Evolutionary conservation across 2,888 invertebrate genomes (phyloP).

Genomic region (Empis livida): DNA sequence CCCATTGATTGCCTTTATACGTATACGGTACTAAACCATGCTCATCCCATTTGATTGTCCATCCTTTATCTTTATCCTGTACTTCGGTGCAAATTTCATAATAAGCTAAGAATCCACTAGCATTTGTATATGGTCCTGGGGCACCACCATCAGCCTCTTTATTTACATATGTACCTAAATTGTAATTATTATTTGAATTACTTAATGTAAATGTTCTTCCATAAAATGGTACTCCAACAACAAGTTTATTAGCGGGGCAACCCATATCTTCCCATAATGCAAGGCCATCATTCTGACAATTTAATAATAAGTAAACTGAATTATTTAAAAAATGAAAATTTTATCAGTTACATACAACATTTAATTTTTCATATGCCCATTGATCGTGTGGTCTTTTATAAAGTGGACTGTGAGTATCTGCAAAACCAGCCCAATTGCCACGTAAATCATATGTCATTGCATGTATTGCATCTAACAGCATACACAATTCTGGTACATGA

Average conservation of each 20-base stretch:
- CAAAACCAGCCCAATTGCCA: constrained; percentile 85
- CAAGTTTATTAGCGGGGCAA: constrained; percentile 72
- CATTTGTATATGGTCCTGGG: constrained; percentile 75
- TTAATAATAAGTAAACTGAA: neutral
- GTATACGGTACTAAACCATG: constrained; percentile 72
- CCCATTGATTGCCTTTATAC: constrained; percentile 80
- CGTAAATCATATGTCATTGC: constrained; percentile 78
- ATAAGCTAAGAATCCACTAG: constrained; percentile 75
- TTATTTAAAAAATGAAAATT: neutral
- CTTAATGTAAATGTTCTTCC: constrained; percentile 75
- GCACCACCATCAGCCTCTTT: constrained; percentile 81
- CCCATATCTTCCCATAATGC: constrained; percentile 81
- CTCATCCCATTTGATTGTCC: constrained; percentile 76
- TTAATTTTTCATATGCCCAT: constrained; percentile 78
- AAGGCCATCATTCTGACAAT: constrained; percentile 68
- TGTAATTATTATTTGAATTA: constrained; percentile 68
- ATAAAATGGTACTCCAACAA: constrained; percentile 83
- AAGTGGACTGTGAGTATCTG: constrained; percentile 77
- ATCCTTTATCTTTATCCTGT: constrained; percentile 51
- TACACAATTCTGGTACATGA: constrained; percentile 78
- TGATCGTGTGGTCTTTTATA: constrained; percentile 78
- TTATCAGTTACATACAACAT: constrained; percentile 64
- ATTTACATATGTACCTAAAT: constrained; percentile 74
- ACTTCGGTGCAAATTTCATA: constrained; percentile 76
- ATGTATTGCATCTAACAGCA: constrained; percentile 69